Evolutionary conservation across 2,888 invertebrate genomes (phyloP), one percentile per base, ranked within the genome.

Genomic region (Mesodorylaimus sp.): DNA sequence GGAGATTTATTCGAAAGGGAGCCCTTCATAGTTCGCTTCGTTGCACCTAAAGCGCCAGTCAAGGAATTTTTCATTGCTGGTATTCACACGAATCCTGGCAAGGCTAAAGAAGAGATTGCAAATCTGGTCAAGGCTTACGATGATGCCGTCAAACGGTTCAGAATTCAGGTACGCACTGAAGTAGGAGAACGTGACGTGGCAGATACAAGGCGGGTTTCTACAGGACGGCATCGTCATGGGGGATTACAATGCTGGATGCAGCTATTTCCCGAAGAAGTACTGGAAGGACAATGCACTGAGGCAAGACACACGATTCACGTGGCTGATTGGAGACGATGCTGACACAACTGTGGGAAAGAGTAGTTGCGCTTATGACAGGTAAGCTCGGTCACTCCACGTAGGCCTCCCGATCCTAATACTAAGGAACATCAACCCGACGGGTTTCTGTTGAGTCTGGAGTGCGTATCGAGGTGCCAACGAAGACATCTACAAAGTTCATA

Each of bases 181-280:
- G n/a, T n/a, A n/a, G n/a, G n/a, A n/a, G n/a, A n/a, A n/a, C n/a
- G n/a, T n/a, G n/a, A n/a, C n/a, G n/a, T n/a, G n/a, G n/a, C n/a
- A n/a, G n/a, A n/a, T n/a, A n/a, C n/a, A n/a, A n/a, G n/a, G n/a
- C n/a, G n/a, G n/a, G n/a, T n/a, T n/a, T n/a, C 52, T 45, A 10
- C 47, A 62, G 58, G 55, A 62, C 46, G 51, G 64, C 3, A 53
- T 66, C 3, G 57, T 67, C 13, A 58, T 61, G 36, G 67, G 67
- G 3, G 67, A 67, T 55, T 60, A 66, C 46, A 67, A 67, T 50
- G 65, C 65, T 3, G 67, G 62, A 47, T 66, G 67, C 53, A 50
- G 53, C 23, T 67, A 65, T 50, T 55, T 67, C 10, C 53, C 49
- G 2, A 52, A 51, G 5, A 41, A 45, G 0, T 56, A 60, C 2